Percentiles rank a stretch among this genome's conserved stretches.
phyloP scores from a whole-genome alignment of 2,888 invertebrate species.

The Tribolium freemani region DNA sequence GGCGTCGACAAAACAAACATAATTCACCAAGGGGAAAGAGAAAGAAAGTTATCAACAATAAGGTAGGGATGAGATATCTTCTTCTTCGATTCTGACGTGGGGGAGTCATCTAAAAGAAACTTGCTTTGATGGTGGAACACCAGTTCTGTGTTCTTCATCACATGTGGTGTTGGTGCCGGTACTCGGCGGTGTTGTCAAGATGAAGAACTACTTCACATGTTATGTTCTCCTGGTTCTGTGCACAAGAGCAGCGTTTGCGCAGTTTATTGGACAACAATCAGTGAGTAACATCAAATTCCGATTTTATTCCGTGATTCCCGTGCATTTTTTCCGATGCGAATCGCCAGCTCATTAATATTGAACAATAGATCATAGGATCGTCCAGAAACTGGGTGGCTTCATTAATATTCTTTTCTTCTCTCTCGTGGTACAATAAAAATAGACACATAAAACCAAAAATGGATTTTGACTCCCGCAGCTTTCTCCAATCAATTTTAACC shows the following conservation, averaged over 20 bases:
- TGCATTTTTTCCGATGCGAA: neutral
- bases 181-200: conserved; percentile 53
- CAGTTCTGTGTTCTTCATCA: conserved; percentile 26
- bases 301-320: neutral
- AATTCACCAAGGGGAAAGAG: conserved; percentile 34
- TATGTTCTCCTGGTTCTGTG: conserved; percentile 60
- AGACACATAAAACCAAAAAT: too few relatives aligned
- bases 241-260: conserved; percentile 56
- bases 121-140: conserved; percentile 24
- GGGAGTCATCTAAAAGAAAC: conserved; percentile 39
- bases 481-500: neutral
- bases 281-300: conserved; percentile 48
- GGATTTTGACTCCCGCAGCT: neutral
- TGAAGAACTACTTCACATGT: conserved; percentile 55
- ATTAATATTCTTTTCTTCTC: too few relatives aligned
- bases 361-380: too few relatives aligned
- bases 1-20: conserved; percentile 27
- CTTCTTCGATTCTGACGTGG: conserved; percentile 12
- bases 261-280: conserved; percentile 59
- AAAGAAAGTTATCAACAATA: conserved; percentile 31
- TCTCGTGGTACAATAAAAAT: too few relatives aligned
- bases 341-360: too few relatives aligned
- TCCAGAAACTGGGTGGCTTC: too few relatives aligned
- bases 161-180: conserved; percentile 31
- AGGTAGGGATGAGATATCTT: conserved; percentile 33